Evolutionary conservation across 2,888 invertebrate species (phyloP).

Genomic region (Ernsta delagoae): DNA sequence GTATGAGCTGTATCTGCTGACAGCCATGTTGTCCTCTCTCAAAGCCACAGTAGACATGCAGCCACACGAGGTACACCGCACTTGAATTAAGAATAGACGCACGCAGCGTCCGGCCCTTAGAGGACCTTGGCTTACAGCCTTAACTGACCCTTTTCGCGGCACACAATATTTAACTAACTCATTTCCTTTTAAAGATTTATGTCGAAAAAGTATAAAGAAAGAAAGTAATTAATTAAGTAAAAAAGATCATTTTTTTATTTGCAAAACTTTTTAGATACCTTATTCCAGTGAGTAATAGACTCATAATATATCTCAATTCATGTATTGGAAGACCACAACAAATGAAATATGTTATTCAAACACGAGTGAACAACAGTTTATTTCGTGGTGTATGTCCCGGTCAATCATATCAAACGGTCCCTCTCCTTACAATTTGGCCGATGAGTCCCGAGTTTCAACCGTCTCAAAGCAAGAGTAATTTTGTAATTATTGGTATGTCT

Average conservation of each 20-base stretch:
- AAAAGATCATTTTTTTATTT: neutral
- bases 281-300: neutral
- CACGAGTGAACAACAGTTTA: neutral
- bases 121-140: too few relatives aligned
- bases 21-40: constrained; percentile 70
- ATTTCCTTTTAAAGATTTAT: neutral
- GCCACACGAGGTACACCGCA: neutral
- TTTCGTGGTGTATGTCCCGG: neutral
- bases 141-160: neutral
- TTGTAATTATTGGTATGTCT: too few relatives aligned
- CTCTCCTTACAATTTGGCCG: too few relatives aligned
- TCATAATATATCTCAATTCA: neutral
- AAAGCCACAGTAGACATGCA: constrained; percentile 20
- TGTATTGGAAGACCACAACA: neutral
- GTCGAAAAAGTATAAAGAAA: neutral
- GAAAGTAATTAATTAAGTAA: neutral
- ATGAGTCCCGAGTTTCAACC: too few relatives aligned
- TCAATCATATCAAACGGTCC: too few relatives aligned
- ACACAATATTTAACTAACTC: neutral
- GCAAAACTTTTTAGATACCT: neutral
- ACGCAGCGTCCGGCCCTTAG: neutral
- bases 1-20: constrained; percentile 93
- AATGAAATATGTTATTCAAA: too few relatives aligned
- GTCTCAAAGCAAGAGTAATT: too few relatives aligned
- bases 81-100: neutral